Evolutionary conservation across 2,888 invertebrate genomes (phyloP).

Genomic region (Tholera decimalis): DNA sequence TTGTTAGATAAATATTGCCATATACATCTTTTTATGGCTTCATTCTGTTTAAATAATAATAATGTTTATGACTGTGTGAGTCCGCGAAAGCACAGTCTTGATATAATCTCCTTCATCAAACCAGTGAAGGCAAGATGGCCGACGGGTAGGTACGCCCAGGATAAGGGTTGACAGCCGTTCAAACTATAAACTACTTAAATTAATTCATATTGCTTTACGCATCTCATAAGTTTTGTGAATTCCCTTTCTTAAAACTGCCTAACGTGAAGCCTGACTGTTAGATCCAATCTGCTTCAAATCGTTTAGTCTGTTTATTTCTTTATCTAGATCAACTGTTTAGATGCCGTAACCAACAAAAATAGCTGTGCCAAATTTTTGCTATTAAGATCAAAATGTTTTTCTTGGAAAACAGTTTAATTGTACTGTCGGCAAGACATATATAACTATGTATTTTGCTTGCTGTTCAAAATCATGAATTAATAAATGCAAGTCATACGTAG

Average conservation of each 20-base stretch:
- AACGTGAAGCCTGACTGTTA: background rate
- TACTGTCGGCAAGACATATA: slow-evolving; percentile 14
- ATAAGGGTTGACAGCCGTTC: slow-evolving; percentile 1
- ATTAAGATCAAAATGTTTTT: slow-evolving; percentile 27
- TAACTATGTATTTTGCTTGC: background rate
- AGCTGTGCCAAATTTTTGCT: slow-evolving; percentile 39
- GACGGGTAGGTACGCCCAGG: background rate
- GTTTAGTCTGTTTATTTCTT: slow-evolving; percentile 12
- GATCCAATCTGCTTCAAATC: slow-evolving; percentile 6
- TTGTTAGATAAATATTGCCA: slow-evolving; percentile 40
- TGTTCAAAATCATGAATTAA: background rate
- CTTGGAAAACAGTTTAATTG: slow-evolving; percentile 24
- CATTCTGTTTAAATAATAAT: slow-evolving; percentile 39
- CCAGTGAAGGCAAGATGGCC: slow-evolving; percentile 2
- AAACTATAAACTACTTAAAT: slow-evolving; percentile 2
- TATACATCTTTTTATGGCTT: slow-evolving; percentile 25
- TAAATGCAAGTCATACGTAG: background rate
- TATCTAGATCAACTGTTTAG: slow-evolving; percentile 45
- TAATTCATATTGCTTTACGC: slow-evolving; percentile 10
- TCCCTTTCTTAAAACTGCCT: background rate
- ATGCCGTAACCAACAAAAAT: slow-evolving; percentile 25
- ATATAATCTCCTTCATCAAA: slow-evolving; percentile 35
- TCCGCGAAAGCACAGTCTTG: slow-evolving; percentile 5
- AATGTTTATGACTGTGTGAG: slow-evolving; percentile 23
- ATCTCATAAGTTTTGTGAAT: background rate